Conservation (phyloP, 2,113 vertebrate genomes). For the Alectura lathami region DNA sequence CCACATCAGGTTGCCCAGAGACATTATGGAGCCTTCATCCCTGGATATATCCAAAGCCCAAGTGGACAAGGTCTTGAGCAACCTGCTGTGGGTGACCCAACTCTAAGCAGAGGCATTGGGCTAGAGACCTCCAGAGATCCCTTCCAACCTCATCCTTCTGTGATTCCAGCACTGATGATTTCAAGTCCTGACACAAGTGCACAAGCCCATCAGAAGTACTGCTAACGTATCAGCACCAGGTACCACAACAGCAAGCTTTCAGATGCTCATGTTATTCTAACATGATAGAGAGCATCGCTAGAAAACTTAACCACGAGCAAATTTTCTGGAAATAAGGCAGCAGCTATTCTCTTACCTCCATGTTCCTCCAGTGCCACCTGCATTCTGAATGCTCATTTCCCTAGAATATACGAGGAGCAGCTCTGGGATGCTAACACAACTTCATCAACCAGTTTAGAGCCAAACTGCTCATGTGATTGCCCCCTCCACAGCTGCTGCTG, state of each 20-base stretch:
- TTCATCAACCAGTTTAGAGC: neutral
- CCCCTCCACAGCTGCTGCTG: neutral
- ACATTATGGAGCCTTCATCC: neutral
- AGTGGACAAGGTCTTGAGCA: neutral
- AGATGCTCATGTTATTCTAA: neutral
- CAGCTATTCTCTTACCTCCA: neutral
- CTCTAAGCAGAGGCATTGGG: neutral
- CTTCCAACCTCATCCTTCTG: neutral
- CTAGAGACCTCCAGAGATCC: neutral
- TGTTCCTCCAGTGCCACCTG: neutral
- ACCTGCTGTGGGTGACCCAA: neutral
- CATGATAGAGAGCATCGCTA: neutral
- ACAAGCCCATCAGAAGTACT: neutral
- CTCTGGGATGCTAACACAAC: neutral
- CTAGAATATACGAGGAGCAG: neutral
- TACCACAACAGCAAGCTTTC: neutral
- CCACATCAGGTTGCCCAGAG: neutral
- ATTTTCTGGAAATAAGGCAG: neutral
- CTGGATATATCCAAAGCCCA: neutral
- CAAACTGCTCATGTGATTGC: neutral
- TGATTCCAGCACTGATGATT: neutral
- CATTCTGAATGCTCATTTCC: neutral
- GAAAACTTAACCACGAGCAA: neutral
- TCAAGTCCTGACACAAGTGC: neutral
- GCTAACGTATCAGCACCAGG: neutral